Conservation (phyloP, 2,797 vertebrate species). For the Dendrocincla fuliginosa region DNA sequence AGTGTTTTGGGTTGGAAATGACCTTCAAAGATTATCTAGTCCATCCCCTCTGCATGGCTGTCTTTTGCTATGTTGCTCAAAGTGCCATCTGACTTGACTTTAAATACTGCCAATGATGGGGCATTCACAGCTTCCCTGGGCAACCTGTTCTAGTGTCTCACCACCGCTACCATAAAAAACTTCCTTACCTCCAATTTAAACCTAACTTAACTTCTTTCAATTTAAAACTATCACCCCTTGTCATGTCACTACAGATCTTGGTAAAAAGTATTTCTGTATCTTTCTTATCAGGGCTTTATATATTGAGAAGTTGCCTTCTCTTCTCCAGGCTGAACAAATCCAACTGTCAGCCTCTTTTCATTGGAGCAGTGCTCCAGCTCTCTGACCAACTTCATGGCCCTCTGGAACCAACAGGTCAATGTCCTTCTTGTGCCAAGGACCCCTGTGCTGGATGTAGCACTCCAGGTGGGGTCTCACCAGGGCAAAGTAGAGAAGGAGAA, state of each 20-base stretch:
- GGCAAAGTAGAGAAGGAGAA: not conserved
- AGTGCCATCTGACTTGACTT: not conserved
- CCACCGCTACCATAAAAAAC: fast-evolving
- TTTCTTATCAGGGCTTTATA: not conserved
- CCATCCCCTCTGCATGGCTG: not conserved
- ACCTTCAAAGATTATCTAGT: not conserved
- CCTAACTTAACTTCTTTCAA: not conserved
- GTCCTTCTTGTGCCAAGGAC: not conserved
- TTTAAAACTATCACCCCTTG: not conserved
- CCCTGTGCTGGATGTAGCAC: not conserved
- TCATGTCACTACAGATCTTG: not conserved
- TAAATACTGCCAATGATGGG: not conserved
- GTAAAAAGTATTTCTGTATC: not conserved
- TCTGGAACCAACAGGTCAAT: not conserved
- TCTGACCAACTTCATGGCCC: not conserved
- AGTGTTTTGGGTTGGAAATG: not conserved
- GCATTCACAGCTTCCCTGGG: not conserved
- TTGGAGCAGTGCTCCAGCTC: not conserved
- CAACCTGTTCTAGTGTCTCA: not conserved
- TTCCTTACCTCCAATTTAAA: not conserved
- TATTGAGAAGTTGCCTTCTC: not conserved
- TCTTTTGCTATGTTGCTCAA: not conserved
- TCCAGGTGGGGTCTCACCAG: not conserved
- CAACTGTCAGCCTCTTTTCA: not conserved
- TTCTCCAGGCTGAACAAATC: not conserved